These are phyloP conservation scores for Temnothorax rugatulus DNA, from an alignment of 2,888 invertebrate species.

Conservation along the genomic window DNA sequence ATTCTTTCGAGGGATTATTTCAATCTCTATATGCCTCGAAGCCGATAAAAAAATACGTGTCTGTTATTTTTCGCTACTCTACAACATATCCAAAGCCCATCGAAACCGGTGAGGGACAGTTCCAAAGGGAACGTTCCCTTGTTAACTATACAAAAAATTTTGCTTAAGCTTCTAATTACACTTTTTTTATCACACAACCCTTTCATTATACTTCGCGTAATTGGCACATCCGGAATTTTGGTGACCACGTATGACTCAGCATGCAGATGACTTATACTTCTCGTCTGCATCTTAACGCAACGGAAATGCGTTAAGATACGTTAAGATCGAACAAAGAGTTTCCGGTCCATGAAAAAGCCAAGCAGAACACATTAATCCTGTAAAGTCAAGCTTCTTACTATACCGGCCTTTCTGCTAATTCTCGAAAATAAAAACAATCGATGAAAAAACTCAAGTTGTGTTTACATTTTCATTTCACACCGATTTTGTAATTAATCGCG, in stretches of 20 bases:
- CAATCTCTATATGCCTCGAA: no score
- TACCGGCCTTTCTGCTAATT: background rate
- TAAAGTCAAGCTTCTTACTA: background rate
- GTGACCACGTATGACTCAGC: constrained; percentile 54
- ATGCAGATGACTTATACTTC: constrained; percentile 51
- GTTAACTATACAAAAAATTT: background rate
- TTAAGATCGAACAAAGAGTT: constrained; percentile 69
- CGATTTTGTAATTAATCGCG: background rate
- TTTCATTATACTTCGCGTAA: constrained; percentile 63
- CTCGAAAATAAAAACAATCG: background rate
- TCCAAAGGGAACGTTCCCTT: no score
- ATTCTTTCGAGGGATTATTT: no score
- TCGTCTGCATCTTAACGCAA: constrained; percentile 68
- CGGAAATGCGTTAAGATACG: constrained; percentile 66
- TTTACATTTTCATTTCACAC: background rate
- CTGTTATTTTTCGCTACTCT: no score
- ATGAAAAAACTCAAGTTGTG: background rate
- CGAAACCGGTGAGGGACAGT: no score
- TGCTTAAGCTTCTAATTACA: background rate
- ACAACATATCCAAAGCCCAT: no score
- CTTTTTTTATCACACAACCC: constrained; percentile 19
- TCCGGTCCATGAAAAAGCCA: constrained; percentile 45
- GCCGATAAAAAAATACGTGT: no score
- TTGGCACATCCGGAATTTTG: constrained; percentile 72
- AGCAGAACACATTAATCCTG: background rate